Base-by-base conservation (phyloP, 2,888 invertebrate species). In the Volucella zonaria region DNA sequence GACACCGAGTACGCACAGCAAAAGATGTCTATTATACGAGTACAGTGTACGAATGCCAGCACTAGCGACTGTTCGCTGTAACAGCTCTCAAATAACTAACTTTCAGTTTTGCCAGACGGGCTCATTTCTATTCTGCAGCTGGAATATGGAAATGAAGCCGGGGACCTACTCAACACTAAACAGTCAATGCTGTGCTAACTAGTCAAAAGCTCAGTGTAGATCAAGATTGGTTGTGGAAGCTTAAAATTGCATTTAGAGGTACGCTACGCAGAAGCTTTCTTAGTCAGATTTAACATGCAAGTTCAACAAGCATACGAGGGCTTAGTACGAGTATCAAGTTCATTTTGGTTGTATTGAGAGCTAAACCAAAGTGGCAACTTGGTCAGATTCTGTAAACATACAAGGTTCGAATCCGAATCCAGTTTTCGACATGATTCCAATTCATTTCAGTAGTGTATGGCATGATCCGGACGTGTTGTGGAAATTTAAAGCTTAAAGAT, bases 81-180 rank as follows among this genome's bases (percentile, higher is more conserved):
- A 80, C 75, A 83, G 83, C 71, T 71, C 71, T 83, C 56, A 70
- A 83, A 49, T 76, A 54, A 83, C 83, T 83, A 80, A 76, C 75
- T 71, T 75, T 83, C 23, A 45, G 66, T 67, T 80, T 61, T 67
- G 54, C 54, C 59, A 76, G 76, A 75, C 71, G 75, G 76, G 61
- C 73, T 71, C 71, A 85, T 81, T 85, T 81, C 85, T 81, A 85
- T 77, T 85, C 80, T 85, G 75, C 76, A 81, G 64, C 64, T 64
- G 68, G 73, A 71, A 73, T 68, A 85, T 80, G 81, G 73, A 71
- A 81, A 76, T 81, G 45, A 15, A 51, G 58, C 9, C 64, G 45
- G 11, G 67, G 71, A 6, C 6, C 31, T 6, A 31, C 31, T 31
- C 31, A 31, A 31, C 31, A 31, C 31, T 70, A 42, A 45, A 23